A percentile compares a stretch with the other conserved stretches of the same genome.
Evolutionary conservation across 2,888 invertebrate species (phyloP).

Genomic region (Mellilla xanthometata): DNA sequence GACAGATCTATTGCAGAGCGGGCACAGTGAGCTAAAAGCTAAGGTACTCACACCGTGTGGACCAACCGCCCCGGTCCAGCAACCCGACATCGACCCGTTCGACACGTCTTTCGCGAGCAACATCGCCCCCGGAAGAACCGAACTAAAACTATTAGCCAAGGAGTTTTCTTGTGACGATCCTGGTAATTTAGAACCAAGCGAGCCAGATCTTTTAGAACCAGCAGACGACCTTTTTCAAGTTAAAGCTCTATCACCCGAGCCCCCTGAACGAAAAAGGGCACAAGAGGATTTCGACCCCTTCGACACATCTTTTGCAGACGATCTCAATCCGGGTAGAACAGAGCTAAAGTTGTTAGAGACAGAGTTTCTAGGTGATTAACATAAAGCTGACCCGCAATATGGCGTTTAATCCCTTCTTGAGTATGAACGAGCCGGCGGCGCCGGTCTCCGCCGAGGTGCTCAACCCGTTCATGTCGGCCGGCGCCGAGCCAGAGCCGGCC

Average conservation of each 20-base stretch:
- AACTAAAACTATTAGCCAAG: slow-evolving; percentile 89
- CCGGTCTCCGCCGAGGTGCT: slow-evolving; percentile 77
- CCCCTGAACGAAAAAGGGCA: slow-evolving; percentile 49
- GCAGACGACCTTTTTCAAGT: slow-evolving; percentile 83
- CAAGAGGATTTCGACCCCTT: slow-evolving; percentile 88
- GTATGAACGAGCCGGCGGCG: slow-evolving; percentile 85
- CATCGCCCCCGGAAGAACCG: slow-evolving; percentile 89
- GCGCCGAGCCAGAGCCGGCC: slow-evolving; percentile 64
- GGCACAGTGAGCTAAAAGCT: slow-evolving; percentile 57
- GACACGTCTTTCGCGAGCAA: slow-evolving; percentile 93
- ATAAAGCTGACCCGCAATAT: slow-evolving; percentile 58
- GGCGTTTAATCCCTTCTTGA: slow-evolving; percentile 91
- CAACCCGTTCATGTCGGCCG: slow-evolving; percentile 85
- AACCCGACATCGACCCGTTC: slow-evolving; percentile 88
- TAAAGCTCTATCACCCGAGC: slow-evolving; percentile 88
- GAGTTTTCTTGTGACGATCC: slow-evolving; percentile 85
- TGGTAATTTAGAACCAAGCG: slow-evolving; percentile 52
- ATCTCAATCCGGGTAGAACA: slow-evolving; percentile 88
- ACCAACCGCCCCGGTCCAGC: slow-evolving; percentile 47
- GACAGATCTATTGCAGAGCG: slow-evolving; percentile 62
- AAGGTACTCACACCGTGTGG: slow-evolving; percentile 86
- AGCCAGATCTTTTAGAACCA: slow-evolving; percentile 74
- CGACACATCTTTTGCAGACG: slow-evolving; percentile 90
- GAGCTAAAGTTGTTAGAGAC: slow-evolving; percentile 90
- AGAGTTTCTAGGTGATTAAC: slow-evolving; percentile 79